These are phyloP conservation scores for Rapana venosa DNA, from an alignment of 2,888 invertebrate species.

Conservation along the genomic window DNA sequence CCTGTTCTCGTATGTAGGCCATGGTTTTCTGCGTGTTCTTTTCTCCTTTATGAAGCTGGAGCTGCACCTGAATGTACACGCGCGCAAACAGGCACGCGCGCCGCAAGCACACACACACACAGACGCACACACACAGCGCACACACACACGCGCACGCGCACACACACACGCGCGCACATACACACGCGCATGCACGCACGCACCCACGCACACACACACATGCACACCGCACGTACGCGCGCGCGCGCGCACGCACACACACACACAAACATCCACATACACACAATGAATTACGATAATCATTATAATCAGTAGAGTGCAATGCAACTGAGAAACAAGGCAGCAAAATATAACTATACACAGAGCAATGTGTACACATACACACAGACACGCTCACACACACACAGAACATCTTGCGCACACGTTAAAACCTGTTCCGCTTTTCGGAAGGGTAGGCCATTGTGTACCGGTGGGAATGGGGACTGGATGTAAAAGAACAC, in stretches of 20 bases:
- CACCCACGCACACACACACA: constrained; percentile 10
- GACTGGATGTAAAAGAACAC: no score
- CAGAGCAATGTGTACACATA: no score
- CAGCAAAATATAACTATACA: no score
- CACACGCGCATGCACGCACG: neutral
- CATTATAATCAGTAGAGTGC: no score
- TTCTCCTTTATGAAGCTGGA: constrained; percentile 60
- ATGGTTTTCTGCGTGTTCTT: constrained; percentile 21
- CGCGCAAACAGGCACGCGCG: neutral
- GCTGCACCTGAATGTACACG: constrained; percentile 56
- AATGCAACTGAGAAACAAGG: no score
- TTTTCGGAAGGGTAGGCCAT: no score
- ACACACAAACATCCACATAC: constrained; percentile 1
- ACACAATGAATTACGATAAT: neutral
- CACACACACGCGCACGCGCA: neutral
- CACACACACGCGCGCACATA: neutral
- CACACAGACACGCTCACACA: no score
- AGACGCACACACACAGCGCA: neutral
- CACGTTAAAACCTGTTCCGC: no score
- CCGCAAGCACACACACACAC: constrained; percentile 29
- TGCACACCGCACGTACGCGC: neutral
- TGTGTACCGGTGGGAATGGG: no score
- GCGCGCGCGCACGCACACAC: neutral
- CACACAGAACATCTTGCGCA: no score
- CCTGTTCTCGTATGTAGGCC: constrained; percentile 23